A percentile compares a stretch with the other conserved stretches of the same genome.
Evolutionary conservation across 1,140 invertebrate genomes (phyloP).

Genomic region (Atta texana): DNA sequence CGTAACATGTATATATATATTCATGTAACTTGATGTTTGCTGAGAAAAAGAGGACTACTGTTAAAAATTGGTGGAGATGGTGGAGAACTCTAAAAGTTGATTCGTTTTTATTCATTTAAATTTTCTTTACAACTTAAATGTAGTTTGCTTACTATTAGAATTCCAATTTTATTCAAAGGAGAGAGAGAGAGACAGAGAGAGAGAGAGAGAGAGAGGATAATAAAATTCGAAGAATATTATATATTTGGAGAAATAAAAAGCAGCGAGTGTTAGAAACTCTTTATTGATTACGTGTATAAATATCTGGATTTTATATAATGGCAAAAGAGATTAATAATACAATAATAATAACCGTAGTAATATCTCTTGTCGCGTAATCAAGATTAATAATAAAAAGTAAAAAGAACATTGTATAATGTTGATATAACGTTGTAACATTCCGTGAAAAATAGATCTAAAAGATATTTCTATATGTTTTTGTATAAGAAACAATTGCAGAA

Average conservation of each 20-base stretch:
- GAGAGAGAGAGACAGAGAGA: no score
- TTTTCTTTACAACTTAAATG: no score
- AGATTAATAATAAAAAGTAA: constrained; percentile 55
- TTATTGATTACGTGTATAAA: constrained; percentile 67
- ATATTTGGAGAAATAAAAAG: neutral
- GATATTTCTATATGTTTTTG: constrained; percentile 51
- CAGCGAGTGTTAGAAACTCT: constrained; percentile 67
- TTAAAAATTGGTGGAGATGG: no score
- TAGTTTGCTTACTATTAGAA: no score
- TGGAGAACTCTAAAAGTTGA: no score
- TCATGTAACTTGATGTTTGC: no score
- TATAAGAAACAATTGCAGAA: constrained; percentile 61
- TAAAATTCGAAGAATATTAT: no score
- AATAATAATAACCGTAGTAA: constrained; percentile 60
- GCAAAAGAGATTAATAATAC: constrained; percentile 47
- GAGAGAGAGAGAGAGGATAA: no score
- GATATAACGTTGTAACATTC: constrained; percentile 74
- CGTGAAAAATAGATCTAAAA: constrained; percentile 65
- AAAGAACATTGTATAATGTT: constrained; percentile 46
- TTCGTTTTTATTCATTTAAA: no score
- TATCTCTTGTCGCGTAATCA: constrained; percentile 54
- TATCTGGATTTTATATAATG: constrained; percentile 58
- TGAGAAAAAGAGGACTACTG: no score
- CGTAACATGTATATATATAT: no score
- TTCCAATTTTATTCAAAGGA: no score